Conservation (phyloP, 2,888 invertebrate species). For the Masnerella sp. region DNA sequence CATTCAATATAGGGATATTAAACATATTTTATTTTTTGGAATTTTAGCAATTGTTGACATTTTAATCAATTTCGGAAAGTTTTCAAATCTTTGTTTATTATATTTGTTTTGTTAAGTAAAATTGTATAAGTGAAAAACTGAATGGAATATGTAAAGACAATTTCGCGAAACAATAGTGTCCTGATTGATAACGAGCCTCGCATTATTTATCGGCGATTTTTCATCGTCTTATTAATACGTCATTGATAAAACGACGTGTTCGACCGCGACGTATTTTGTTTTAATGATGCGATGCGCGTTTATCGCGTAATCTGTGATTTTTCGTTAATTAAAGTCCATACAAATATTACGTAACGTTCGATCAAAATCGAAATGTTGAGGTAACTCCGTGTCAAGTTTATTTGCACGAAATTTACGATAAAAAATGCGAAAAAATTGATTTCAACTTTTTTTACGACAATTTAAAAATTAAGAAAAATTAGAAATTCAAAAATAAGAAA, state of each 20-base stretch:
- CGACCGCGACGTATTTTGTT: constrained; percentile 7
- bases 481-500: no score
- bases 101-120: no score
- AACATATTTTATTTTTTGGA: no score
- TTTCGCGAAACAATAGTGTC: constrained; percentile 42
- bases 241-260: constrained; percentile 38
- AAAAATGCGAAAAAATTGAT: no score
- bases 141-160: no score
- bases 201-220: constrained; percentile 38
- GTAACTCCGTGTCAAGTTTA: constrained; percentile 13
- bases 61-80: no score
- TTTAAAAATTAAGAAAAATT: no score
- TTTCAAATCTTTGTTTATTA: no score
- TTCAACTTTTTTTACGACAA: no score
- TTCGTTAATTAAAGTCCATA: constrained; percentile 15
- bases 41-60: no score
- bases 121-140: no score
- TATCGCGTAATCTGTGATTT: constrained; percentile 8
- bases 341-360: constrained; percentile 10
- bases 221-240: constrained; percentile 34
- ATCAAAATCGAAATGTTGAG: constrained; percentile 10
- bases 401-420: neutral
- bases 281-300: constrained; percentile 7
- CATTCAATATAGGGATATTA: no score
- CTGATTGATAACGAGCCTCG: constrained; percentile 34